These are phyloP conservation scores for Tetrapedia diversipes DNA, from an alignment of 2,888 invertebrate genomes.

Conservation along the genomic window DNA sequence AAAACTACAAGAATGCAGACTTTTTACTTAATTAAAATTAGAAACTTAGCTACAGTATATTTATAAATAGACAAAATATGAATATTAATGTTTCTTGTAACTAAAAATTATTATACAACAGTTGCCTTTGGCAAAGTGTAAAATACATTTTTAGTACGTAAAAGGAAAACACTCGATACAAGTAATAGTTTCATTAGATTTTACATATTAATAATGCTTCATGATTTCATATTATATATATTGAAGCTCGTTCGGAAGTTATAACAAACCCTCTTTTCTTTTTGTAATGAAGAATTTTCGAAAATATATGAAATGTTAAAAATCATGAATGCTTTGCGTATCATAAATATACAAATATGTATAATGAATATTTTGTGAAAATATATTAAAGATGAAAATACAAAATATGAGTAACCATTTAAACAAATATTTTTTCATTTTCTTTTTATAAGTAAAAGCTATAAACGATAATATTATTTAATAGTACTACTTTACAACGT, in stretches of 20 bases:
- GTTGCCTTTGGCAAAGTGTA: constrained; percentile 27
- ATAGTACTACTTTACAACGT: constrained; percentile 55
- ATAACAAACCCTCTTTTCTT: constrained; percentile 3
- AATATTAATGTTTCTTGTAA: constrained; percentile 16
- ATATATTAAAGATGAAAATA: constrained; percentile 53
- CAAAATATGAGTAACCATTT: constrained; percentile 60
- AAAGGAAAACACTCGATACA: constrained; percentile 21
- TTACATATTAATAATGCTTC: constrained; percentile 13
- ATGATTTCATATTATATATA: constrained; percentile 5
- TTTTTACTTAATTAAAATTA: constrained; percentile 18
- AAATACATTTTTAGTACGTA: constrained; percentile 57
- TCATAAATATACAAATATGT: constrained; percentile 21
- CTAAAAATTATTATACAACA: constrained; percentile 41
- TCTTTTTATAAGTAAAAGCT: constrained; percentile 47
- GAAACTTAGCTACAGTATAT: constrained; percentile 20
- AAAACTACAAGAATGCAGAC: constrained; percentile 25
- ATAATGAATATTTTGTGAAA: constrained; percentile 43
- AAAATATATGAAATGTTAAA: constrained; percentile 8
- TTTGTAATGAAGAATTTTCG: neutral
- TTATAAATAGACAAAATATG: constrained; percentile 28
- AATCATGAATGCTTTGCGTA: constrained; percentile 10
- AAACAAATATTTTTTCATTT: constrained; percentile 45
- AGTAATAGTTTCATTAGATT: constrained; percentile 35
- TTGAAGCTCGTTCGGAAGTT: constrained; percentile 29
- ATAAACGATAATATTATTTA: constrained; percentile 50